A percentile compares a stretch with the other conserved stretches of the same genome.
Evolutionary conservation across 2,113 vertebrate genomes (phyloP).

Genomic region (Sprattus sprattus): DNA sequence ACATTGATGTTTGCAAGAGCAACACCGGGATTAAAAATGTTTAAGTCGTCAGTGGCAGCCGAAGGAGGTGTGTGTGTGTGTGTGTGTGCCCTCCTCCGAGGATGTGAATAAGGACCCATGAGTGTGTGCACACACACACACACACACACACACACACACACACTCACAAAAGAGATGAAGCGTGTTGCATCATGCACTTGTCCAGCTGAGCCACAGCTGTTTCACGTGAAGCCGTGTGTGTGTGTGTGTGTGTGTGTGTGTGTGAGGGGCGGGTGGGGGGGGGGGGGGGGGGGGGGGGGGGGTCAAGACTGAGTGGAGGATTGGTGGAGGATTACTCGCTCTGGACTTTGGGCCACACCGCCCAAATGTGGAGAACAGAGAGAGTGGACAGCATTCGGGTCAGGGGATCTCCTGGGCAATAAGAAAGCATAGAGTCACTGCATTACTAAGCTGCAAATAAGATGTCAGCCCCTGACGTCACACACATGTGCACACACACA

Average conservation of each 20-base stretch:
- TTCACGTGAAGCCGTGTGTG: conserved; percentile 56
- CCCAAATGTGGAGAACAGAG: conserved; percentile 55
- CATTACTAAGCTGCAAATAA: conserved; percentile 44
- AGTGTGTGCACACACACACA: not conserved
- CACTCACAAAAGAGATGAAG: conserved; percentile 25
- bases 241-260: not conserved
- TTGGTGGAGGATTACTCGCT: conserved; percentile 68
- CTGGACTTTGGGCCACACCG: conserved; percentile 56
- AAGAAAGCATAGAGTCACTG: conserved; percentile 42
- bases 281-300: not conserved
- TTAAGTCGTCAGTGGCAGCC: not conserved
- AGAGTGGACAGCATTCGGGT: conserved; percentile 27
- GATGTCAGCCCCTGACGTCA: conserved; percentile 37
- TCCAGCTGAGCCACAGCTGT: conserved; percentile 44
- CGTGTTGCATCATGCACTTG: conserved; percentile 58
- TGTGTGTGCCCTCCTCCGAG: not conserved
- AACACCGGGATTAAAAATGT: not conserved
- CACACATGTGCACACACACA: not conserved
- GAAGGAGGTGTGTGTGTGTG: not conserved
- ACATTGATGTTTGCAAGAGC: not conserved
- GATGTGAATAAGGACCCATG: conserved; percentile 35
- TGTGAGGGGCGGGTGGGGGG: conserved; percentile 19
- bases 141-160: not conserved
- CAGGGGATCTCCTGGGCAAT: conserved; percentile 50
- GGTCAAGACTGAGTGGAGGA: conserved; percentile 29